Conservation (phyloP, 2,797 vertebrate species). For the Coregonus suidteri region DNA sequence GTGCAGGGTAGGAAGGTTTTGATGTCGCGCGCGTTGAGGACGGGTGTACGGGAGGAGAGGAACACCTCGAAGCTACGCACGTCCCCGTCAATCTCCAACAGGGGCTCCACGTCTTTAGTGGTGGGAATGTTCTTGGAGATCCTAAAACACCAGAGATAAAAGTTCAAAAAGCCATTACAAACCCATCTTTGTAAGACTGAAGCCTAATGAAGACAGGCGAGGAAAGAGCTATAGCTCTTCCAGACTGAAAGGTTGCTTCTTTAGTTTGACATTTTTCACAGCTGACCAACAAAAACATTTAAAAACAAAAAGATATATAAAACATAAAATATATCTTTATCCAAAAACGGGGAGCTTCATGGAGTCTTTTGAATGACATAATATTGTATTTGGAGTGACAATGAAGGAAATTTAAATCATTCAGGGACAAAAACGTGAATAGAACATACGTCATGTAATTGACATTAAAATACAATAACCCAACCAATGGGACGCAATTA, state of each 20-base stretch:
- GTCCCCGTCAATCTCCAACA: conserved; percentile 96
- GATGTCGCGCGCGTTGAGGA: conserved; percentile 89
- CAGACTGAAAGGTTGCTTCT: not conserved
- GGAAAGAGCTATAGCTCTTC: not conserved
- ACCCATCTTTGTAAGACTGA: not conserved
- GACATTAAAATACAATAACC: conserved; percentile 85
- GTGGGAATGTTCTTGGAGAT: conserved; percentile 97
- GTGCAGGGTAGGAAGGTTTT: conserved; percentile 95
- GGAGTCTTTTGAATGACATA: not conserved
- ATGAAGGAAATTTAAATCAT: not conserved
- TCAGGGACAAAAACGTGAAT: conserved; percentile 18
- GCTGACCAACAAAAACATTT: not conserved
- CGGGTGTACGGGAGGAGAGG: conserved; percentile 91
- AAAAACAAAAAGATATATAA: not conserved
- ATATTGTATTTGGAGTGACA: not conserved
- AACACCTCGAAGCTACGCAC: conserved; percentile 95
- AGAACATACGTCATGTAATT: conserved; percentile 78
- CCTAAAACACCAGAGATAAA: conserved; percentile 61
- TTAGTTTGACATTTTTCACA: not conserved
- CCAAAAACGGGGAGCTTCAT: not conserved
- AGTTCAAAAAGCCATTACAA: not conserved
- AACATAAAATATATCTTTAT: not conserved
- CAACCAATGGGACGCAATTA: conserved; percentile 1
- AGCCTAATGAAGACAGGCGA: not conserved
- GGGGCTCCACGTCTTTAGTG: conserved; percentile 96